Base-by-base conservation (phyloP, 2,888 invertebrate genomes). In the Rhyacophila evoluta region DNA sequence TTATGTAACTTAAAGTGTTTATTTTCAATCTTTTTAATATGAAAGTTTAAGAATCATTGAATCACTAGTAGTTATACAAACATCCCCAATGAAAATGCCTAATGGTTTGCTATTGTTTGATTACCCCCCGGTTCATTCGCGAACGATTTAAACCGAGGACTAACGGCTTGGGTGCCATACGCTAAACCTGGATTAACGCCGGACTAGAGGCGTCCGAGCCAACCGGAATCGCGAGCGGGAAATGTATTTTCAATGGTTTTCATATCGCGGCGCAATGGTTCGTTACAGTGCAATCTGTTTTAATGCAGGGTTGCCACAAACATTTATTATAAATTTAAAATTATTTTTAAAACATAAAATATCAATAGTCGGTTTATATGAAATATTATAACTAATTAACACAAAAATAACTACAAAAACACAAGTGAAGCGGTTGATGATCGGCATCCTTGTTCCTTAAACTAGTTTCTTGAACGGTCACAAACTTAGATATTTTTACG, bases 41-140 rank as follows among this genome's bases (percentile, higher is more conserved):
- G 55, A 78, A 67, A 75, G 69, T 8, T 76, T 76, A 37, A 25
- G 29, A 19, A 72, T 8, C 41, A n/a, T 10, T 33, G 29, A 8
- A 12, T 38, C 10, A 27, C 27, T 33, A 69, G 67, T 27, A 27
- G 29, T 12, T 69, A 15, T 36, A n/a, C 73, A 80, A 78, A 80
- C 77, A 80, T 80, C 78, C 75, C 78, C 75, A 69, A 72, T 78
- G 80, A 80, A 78, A 80, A 78, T 71, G 75, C 69, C 75, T 80
- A 80, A 80, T 80, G 80, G 80, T 39, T 75, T 72, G 78, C 75
- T 72, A 78, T 75, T 80, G 78, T 80, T 80, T 80, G 80, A 75
- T 75, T 75, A 74, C 39, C 72, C 41, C 25, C 6, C 67, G 39
- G 38, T 33, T 37, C 67, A 80, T 75, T 67, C 80, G 75, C 69